phyloP scores from a whole-genome alignment of 2,888 invertebrate genomes.

The Microctonus aethiopoides region DNA sequence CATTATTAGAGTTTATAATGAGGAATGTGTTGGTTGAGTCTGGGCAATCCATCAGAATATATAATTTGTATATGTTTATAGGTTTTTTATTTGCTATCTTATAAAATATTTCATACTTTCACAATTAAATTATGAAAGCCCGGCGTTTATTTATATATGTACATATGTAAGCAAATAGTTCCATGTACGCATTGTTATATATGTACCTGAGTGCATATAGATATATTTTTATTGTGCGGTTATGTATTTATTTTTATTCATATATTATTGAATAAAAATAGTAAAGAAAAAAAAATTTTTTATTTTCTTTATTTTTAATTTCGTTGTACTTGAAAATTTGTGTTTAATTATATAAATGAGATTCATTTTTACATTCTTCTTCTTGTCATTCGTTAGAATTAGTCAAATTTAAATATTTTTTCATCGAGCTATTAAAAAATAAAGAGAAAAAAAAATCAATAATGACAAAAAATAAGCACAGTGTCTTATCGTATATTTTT shows the following conservation, averaged over 20 bases:
- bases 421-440: neutral
- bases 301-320: no score
- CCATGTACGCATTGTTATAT: neutral
- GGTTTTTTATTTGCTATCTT: slow-evolving; percentile 30
- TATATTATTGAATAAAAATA: neutral
- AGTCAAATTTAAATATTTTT: slow-evolving; percentile 21
- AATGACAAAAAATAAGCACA: neutral
- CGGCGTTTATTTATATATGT: slow-evolving; percentile 25
- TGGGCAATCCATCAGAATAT: slow-evolving; percentile 43
- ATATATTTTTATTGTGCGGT: no score
- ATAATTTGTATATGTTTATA: slow-evolving; percentile 36
- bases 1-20: slow-evolving; percentile 23
- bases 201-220: neutral
- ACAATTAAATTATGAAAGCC: slow-evolving; percentile 49
- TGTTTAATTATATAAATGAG: no score
- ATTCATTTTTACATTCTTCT: no score
- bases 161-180: neutral
- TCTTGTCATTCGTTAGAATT: neutral
- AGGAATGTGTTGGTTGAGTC: slow-evolving; percentile 28
- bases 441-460: neutral
- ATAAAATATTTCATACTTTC: slow-evolving; percentile 48
- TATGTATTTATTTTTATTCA: no score
- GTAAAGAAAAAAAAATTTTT: neutral
- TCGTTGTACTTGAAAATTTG: no score
- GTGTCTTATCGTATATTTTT: slow-evolving; percentile 4